These are phyloP conservation scores for Chromis chromis DNA, from an alignment of 2,797 vertebrate species.

Conservation along the genomic window DNA sequence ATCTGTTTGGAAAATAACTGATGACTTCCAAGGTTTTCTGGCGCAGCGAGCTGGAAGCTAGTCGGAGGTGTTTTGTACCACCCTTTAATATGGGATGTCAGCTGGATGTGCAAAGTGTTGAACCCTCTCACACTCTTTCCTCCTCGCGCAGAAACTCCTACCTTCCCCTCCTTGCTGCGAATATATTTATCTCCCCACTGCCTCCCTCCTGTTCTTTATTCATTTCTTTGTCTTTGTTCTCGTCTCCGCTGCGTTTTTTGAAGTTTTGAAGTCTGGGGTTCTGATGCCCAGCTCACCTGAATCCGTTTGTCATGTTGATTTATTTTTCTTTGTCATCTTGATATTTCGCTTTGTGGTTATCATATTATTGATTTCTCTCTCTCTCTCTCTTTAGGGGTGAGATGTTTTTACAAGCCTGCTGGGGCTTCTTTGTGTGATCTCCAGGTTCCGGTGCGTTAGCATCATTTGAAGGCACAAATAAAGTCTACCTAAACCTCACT, in stretches of 20 bases:
- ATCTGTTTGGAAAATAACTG: constrained; percentile 27
- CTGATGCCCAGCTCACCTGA: constrained; percentile 42
- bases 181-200: constrained; percentile 29
- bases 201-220: constrained; percentile 22
- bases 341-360: constrained; percentile 45
- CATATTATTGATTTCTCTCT: constrained; percentile 19
- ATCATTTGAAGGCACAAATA: constrained; percentile 48
- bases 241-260: constrained; percentile 21
- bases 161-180: constrained; percentile 8
- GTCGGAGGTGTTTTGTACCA: constrained; percentile 37
- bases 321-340: constrained; percentile 50
- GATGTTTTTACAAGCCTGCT: constrained; percentile 36
- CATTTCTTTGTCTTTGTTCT: constrained; percentile 43
- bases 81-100: constrained; percentile 46
- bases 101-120: constrained; percentile 16
- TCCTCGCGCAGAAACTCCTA: constrained; percentile 15
- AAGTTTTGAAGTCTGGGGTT: constrained; percentile 53
- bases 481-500: constrained; percentile 27
- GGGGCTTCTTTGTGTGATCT: constrained; percentile 48
- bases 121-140: constrained; percentile 5
- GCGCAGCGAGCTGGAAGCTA: constrained; percentile 39
- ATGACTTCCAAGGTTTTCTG: constrained; percentile 20
- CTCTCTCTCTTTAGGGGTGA: constrained; percentile 27
- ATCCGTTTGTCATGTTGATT: constrained; percentile 59
- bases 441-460: constrained; percentile 20